A percentile compares a stretch with the other conserved stretches of the same genome.
Conservation (phyloP, 1,140 invertebrate species). For the Acromyrmex charruanus region DNA sequence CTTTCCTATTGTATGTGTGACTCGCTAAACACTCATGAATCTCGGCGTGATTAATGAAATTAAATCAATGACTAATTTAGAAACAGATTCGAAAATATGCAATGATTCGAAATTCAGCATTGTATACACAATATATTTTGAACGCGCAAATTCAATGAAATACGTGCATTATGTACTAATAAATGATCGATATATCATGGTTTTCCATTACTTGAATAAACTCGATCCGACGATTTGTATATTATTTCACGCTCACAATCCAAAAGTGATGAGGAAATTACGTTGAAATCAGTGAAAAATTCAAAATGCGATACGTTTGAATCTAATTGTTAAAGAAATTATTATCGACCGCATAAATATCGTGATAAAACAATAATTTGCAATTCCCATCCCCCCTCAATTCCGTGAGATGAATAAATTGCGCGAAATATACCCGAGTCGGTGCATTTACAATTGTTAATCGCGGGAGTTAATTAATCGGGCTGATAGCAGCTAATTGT, state of each 20-base stretch:
- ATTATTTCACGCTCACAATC: constrained; percentile 1
- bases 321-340: constrained; percentile 21
- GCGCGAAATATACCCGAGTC: constrained; percentile 20
- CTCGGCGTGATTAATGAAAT: not conserved
- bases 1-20: not conserved
- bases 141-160: constrained; percentile 2
- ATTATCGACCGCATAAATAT: not conserved
- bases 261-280: constrained; percentile 16
- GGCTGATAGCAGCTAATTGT: too few relatives aligned
- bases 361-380: constrained; percentile 6
- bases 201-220: constrained; percentile 11
- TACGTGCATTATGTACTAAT: constrained; percentile 11
- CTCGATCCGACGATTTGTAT: constrained; percentile 1
- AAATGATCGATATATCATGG: not conserved
- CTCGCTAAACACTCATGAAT: not conserved
- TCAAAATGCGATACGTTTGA: not conserved
- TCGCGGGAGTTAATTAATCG: not conserved
- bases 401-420: not conserved
- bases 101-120: not conserved
- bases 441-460: constrained; percentile 13
- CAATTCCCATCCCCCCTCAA: not conserved
- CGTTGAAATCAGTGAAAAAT: constrained; percentile 14
- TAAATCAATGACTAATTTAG: constrained; percentile 9
- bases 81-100: not conserved
- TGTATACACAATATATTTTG: too few relatives aligned